phyloP scores from a whole-genome alignment of 2,888 invertebrate species.

The Cephonodes hylas region DNA sequence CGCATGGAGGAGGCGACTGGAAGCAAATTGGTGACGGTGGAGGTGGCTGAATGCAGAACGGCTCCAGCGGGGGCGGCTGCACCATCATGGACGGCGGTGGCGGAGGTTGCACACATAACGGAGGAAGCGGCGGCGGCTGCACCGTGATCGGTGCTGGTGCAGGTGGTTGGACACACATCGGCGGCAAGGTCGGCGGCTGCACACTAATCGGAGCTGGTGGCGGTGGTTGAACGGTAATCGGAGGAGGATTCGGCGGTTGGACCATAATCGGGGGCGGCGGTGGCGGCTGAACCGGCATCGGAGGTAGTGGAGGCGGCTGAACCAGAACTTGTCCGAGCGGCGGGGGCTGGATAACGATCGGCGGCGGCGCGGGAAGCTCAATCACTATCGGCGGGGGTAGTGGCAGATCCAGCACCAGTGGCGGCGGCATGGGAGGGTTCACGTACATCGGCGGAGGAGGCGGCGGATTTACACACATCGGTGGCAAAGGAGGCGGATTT shows the following conservation, averaged over 20 bases:
- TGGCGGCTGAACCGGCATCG: slow-evolving; percentile 66
- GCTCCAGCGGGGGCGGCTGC: slow-evolving; percentile 53
- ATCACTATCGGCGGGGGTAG: slow-evolving; percentile 59
- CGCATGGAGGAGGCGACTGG: slow-evolving; percentile 40
- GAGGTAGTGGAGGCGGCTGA: slow-evolving; percentile 64
- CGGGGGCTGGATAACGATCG: slow-evolving; percentile 66
- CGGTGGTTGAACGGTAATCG: slow-evolving; percentile 60
- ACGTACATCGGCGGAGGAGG: slow-evolving; percentile 55
- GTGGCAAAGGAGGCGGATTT: slow-evolving; percentile 57
- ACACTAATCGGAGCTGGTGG: slow-evolving; percentile 56
- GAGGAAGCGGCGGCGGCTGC: slow-evolving; percentile 60
- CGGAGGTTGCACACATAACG: slow-evolving; percentile 62
- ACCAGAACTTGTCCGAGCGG: slow-evolving; percentile 60
- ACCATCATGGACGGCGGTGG: slow-evolving; percentile 49
- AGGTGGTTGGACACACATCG: slow-evolving; percentile 63
- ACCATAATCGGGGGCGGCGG: slow-evolving; percentile 61
- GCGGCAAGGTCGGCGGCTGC: slow-evolving; percentile 61
- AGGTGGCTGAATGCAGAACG: slow-evolving; percentile 59
- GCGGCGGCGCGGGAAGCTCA: slow-evolving; percentile 61
- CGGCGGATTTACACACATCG: slow-evolving; percentile 57
- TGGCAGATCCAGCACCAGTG: slow-evolving; percentile 53
- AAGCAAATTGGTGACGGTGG: slow-evolving; percentile 60
- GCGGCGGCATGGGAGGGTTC: slow-evolving; percentile 51
- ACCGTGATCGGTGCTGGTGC: slow-evolving; percentile 55
- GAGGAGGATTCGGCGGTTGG: slow-evolving; percentile 59